Evolutionary conservation across 2,888 invertebrate genomes (phyloP).

Genomic region (Adelphocoris suturalis): DNA sequence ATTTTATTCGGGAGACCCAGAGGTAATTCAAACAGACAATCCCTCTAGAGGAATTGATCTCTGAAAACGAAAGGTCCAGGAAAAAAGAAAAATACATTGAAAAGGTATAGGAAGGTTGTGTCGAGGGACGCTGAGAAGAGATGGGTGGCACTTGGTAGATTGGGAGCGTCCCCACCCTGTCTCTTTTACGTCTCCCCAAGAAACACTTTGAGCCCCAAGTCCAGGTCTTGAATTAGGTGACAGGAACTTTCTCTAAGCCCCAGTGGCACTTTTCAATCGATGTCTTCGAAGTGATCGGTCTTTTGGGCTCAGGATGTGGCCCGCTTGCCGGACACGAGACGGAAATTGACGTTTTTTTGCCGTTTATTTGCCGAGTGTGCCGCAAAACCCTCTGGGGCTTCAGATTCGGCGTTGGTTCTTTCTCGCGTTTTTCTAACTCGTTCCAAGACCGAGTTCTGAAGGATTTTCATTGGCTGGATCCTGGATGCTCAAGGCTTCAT

Average conservation of each 20-base stretch:
- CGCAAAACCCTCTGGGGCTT: no score
- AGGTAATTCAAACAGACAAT: neutral
- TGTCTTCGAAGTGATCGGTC: neutral
- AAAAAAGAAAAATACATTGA: neutral
- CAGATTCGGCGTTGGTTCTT: no score
- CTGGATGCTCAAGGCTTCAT: no score
- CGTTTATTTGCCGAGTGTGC: no score
- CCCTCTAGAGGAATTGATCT: neutral
- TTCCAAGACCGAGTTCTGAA: no score
- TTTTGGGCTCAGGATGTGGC: neutral
- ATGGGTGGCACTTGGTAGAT: constrained; percentile 39
- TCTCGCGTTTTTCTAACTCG: no score
- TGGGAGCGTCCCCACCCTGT: constrained; percentile 17
- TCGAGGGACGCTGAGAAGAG: neutral
- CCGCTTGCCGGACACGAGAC: neutral
- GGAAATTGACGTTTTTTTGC: neutral
- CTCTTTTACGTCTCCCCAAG: constrained; percentile 32
- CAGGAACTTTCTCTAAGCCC: neutral
- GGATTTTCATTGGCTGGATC: no score
- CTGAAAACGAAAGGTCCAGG: neutral
- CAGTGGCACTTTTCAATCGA: constrained; percentile 10
- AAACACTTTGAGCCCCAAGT: constrained; percentile 27
- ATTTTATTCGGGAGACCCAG: neutral
- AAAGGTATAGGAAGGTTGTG: constrained; percentile 22
- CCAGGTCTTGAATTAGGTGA: constrained; percentile 29